These are phyloP conservation scores for Brienomyrus brachyistius DNA, from an alignment of 2,113 vertebrate species.

Conservation along the genomic window DNA sequence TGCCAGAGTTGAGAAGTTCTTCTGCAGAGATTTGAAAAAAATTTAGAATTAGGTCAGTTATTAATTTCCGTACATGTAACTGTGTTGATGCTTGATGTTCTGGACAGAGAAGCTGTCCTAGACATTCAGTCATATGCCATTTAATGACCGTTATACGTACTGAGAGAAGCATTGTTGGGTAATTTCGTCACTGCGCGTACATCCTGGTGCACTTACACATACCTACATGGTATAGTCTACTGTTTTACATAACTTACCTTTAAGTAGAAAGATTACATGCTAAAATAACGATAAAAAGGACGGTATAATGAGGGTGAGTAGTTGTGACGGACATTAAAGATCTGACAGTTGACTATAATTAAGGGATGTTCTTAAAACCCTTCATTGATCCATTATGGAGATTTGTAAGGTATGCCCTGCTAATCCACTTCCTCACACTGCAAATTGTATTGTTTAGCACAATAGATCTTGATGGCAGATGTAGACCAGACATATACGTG, in stretches of 20 bases:
- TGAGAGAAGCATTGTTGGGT: not conserved
- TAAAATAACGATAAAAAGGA: not conserved
- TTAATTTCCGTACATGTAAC: not conserved
- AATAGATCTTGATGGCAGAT: not conserved
- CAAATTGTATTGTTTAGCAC: not conserved
- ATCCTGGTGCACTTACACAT: not conserved
- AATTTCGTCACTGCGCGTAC: not conserved
- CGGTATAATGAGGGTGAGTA: not conserved
- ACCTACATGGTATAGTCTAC: not conserved
- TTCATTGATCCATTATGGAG: not conserved
- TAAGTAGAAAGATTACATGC: not conserved
- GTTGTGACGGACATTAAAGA: not conserved
- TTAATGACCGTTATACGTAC: not conserved
- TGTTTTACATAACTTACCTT: not conserved
- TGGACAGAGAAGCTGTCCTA: not conserved
- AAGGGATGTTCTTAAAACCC: not conserved
- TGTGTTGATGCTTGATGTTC: not conserved
- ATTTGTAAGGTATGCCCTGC: not conserved
- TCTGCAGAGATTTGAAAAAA: conserved; percentile 48
- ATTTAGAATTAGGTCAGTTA: not conserved
- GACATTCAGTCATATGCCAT: not conserved
- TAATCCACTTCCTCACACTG: not conserved
- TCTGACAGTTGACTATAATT: not conserved
- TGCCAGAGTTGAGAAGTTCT: conserved; percentile 64
- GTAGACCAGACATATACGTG: not conserved